Evolutionary conservation across 2,888 invertebrate species (phyloP), one percentile per base, ranked within the genome.

Genomic region (Idaea straminata): DNA sequence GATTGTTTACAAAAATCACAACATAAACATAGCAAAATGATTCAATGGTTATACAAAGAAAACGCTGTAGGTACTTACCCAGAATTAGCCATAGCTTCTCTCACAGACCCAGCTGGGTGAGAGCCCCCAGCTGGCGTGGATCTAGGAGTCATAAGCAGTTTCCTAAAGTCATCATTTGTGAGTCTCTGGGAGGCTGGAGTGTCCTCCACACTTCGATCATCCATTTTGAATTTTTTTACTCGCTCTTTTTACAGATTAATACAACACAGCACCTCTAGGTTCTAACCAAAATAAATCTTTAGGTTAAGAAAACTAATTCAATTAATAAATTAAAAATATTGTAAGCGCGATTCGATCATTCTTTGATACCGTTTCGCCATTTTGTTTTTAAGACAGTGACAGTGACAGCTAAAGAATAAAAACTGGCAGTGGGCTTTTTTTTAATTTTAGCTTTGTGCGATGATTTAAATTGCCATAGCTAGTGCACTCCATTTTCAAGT

Each of bases 81-180:
- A 16, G 94, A 87, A 79, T 95, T 95, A 1, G 95, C 95, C 92
- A 95, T 95, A 0, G 95, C 95, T 83, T 96, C 96, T 35, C 95
- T 90, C 7, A 95, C 94, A 0, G 96, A 95, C 5, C 95, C 95
- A 0, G 85, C 82, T 4, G 90, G 89, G 68, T 92, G 93, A 81
- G 94, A 74, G 75, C 88, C 74, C 77, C 91, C 74, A 85, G 94
- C 62, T 0, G 95, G 95, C 0, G 96, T 96, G 5, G 96, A 95
- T 69, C 98, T 94, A 0, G 99, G 99, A 0, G 99, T 99, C 96
- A 99, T 99, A 74, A 99, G 90, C 63, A 99, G 92, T 83, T 98
- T 98, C 65, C 99, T 95, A 83, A 99, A 99, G 91, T 99, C 99
- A 84, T 98, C 99, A 93, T 99, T 99, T 7, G 99, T 99, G 64